Evolutionary conservation across 2,113 vertebrate species (phyloP), one percentile per base, ranked within the genome.

Genomic region (Sapajus apella): DNA sequence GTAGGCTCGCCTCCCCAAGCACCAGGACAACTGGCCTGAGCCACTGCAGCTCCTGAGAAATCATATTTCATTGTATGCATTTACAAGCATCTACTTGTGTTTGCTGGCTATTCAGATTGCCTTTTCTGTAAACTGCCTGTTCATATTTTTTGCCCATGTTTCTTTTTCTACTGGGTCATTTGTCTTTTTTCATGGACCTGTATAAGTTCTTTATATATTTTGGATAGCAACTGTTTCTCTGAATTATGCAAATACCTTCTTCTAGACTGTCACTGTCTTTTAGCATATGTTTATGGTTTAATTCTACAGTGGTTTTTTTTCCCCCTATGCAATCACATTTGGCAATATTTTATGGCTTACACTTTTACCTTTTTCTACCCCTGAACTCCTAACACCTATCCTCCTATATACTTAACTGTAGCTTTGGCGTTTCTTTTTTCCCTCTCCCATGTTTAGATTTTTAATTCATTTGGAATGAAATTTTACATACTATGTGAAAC

Each of bases 401-500:
- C 40, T 75, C 66, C 47, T 40, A 83, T 30, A 80, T 64, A 68
- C 2, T 66, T 68, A 68, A 17, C 32, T 91, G 17, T 25, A 86
- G 45, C 68, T 95, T 58, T 30, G 66, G 43, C 13, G 68, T 97
- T 94, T 82, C 43, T 82, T 73, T 89, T 87, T 80, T 32, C 4
- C 8, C 27, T 43, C 23, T 91, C 77, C 37, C 37, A 64, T 70
- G 25, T 70, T 87, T 77, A 91, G n/a, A 2, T 94, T 52, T 66
- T 81, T 94, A 94, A 92, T 75, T 83, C 50, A 86, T 68, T 20
- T 92, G 73, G 23, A 96, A 93, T 81, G 27, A 95, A 77, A 92
- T 40, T 64, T 25, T 70, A 70, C 16, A 5, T 80, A 70, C 27
- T 76, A 1, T 45, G 13, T 86, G 18, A 97, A 95, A 37, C 35